Evolutionary conservation across 2,797 vertebrate species (phyloP).

Genomic region (Pipistrellus pygmaeus): DNA sequence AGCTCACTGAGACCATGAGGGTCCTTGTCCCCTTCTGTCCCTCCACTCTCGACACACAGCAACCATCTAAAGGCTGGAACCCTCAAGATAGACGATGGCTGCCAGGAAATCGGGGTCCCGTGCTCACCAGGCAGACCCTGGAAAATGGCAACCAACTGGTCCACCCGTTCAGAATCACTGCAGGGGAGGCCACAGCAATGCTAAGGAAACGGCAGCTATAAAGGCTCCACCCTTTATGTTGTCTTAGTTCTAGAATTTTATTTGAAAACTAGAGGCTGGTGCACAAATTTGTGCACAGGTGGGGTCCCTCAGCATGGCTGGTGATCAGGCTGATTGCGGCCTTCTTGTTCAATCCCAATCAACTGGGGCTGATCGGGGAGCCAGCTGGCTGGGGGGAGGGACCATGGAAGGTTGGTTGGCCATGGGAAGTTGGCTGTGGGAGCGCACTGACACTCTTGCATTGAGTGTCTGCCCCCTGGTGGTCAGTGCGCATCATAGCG

Average conservation of each 20-base stretch:
- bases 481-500: too few relatives aligned
- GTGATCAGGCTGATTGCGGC: too few relatives aligned
- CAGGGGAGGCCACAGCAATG: accelerated
- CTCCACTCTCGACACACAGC: background rate
- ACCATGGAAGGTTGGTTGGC: too few relatives aligned
- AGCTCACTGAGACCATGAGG: background rate
- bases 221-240: background rate
- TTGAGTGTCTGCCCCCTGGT: too few relatives aligned
- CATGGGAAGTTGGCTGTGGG: too few relatives aligned
- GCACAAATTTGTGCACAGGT: too few relatives aligned
- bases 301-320: too few relatives aligned
- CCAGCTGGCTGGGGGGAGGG: too few relatives aligned
- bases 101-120: background rate
- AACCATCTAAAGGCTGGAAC: background rate
- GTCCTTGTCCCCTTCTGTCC: background rate
- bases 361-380: too few relatives aligned
- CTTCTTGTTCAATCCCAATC: too few relatives aligned
- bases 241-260: background rate
- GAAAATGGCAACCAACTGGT: background rate
- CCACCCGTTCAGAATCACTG: background rate
- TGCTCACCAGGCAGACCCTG: background rate
- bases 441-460: too few relatives aligned
- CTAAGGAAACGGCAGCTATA: background rate
- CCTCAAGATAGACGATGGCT: background rate
- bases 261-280: background rate